Evolutionary conservation across 2,888 invertebrate species (phyloP).

Genomic region (Phania funesta): DNA sequence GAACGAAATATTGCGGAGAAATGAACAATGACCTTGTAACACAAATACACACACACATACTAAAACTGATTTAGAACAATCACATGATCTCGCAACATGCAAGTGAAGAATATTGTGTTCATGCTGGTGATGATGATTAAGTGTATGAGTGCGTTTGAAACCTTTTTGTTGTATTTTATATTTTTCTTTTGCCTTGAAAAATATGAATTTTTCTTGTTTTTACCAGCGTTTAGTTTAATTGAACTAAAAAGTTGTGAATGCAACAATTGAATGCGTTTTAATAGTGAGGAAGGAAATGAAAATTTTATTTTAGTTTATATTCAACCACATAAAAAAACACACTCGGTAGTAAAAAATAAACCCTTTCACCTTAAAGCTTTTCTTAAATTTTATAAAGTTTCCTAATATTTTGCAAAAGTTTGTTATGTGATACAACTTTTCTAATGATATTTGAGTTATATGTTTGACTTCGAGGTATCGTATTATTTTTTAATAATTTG

Average conservation of each 20-base stretch:
- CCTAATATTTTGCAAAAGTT: no score
- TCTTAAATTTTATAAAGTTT: no score
- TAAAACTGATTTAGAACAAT: constrained; percentile 27
- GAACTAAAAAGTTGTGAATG: constrained; percentile 7
- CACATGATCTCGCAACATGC: constrained; percentile 37
- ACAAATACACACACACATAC: not conserved
- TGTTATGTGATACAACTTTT: no score
- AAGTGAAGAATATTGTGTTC: not conserved
- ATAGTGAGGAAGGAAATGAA: not conserved
- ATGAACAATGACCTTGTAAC: constrained; percentile 55
- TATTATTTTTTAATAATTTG: no score
- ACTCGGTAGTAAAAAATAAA: no score
- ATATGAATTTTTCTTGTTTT: not conserved
- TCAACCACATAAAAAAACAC: no score
- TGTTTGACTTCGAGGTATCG: no score
- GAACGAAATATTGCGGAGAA: not conserved
- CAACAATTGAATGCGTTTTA: not conserved
- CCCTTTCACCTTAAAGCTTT: no score
- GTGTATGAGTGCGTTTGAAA: not conserved
- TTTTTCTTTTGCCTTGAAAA: constrained; percentile 33
- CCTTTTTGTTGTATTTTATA: not conserved
- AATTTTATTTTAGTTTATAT: no score
- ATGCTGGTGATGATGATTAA: not conserved
- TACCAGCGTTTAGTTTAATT: not conserved
- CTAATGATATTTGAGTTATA: no score